Conservation (phyloP, 2,888 invertebrate species). For the Atherix ibis region DNA sequence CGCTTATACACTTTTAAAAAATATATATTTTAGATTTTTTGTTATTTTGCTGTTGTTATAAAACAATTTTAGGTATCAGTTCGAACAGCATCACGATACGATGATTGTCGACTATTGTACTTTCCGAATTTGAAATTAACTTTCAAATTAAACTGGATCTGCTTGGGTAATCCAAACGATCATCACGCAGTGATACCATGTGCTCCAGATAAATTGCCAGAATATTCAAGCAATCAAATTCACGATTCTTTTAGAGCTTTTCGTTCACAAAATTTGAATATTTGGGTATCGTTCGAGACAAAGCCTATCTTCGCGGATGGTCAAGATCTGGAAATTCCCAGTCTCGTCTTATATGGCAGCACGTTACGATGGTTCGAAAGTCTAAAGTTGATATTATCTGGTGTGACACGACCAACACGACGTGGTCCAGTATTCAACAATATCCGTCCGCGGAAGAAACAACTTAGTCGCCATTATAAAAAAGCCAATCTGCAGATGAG, state of each 20-base stretch:
- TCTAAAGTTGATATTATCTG: slow-evolving; percentile 78
- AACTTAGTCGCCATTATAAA: slow-evolving; percentile 83
- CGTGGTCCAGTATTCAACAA: slow-evolving; percentile 80
- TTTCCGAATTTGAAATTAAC: slow-evolving; percentile 75
- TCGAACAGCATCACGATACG: slow-evolving; percentile 95
- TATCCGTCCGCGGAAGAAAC: slow-evolving; percentile 69
- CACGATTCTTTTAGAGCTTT: slow-evolving; percentile 95
- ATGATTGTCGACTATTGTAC: slow-evolving; percentile 87
- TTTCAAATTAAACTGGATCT: slow-evolving; percentile 77
- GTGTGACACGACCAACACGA: slow-evolving; percentile 85
- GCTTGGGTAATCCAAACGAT: slow-evolving; percentile 85
- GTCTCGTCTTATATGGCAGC: slow-evolving; percentile 76
- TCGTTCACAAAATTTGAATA: slow-evolving; percentile 69
- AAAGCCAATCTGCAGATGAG: slow-evolving; percentile 74
- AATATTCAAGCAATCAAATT: slow-evolving; percentile 89
- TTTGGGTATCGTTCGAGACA: slow-evolving; percentile 64
- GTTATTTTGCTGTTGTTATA: neutral
- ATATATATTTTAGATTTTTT: too few relatives aligned
- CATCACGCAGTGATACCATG: slow-evolving; percentile 92
- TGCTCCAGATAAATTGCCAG: slow-evolving; percentile 89
- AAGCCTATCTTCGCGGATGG: slow-evolving; percentile 39
- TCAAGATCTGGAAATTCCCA: slow-evolving; percentile 44
- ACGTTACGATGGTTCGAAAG: slow-evolving; percentile 93
- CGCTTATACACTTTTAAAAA: too few relatives aligned
- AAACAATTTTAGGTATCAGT: slow-evolving; percentile 43